phyloP scores from a whole-genome alignment of 2,113 vertebrate species.

The Cyprinodon tularosa region DNA sequence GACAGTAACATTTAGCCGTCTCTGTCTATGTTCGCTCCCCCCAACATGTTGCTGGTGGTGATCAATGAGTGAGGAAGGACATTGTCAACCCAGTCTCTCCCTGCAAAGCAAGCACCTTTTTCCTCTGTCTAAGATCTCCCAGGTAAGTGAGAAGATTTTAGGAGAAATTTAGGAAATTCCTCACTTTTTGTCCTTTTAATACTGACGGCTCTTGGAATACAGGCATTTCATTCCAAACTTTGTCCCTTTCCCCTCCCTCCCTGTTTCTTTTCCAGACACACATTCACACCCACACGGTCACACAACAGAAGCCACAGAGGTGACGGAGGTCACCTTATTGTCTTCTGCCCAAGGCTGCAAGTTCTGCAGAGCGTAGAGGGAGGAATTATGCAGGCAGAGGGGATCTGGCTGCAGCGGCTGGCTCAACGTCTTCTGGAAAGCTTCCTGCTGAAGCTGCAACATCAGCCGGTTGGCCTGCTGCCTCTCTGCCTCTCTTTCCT shows the following conservation, averaged over 20 bases:
- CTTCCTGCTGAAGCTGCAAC: constrained; percentile 97
- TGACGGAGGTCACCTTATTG: constrained; percentile 94
- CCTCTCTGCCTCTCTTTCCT: constrained; percentile 95
- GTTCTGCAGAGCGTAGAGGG: constrained; percentile 96
- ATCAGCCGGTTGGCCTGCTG: constrained; percentile 96
- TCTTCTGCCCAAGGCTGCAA: constrained; percentile 98
- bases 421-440: constrained; percentile 92
- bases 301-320: constrained; percentile 90
- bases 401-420: constrained; percentile 93
- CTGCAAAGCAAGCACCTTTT: constrained; percentile 30
- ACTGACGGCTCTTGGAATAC: constrained; percentile 23
- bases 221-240: constrained; percentile 16
- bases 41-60: constrained; percentile 47
- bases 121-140: constrained; percentile 39
- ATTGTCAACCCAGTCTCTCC: constrained; percentile 36
- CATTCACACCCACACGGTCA: constrained; percentile 69
- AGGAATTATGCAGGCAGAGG: constrained; percentile 97
- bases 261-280: background rate
- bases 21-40: constrained; percentile 36
- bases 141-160: constrained; percentile 19
- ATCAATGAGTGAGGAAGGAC: constrained; percentile 48
- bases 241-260: constrained; percentile 15
- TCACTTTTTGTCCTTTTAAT: constrained; percentile 37
- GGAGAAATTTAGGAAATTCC: constrained; percentile 19
- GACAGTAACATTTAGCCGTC: constrained; percentile 50